A percentile compares a stretch with the other conserved stretches of the same genome.
Conservation (phyloP, 2,888 invertebrate genomes). For the Pteria penguin region DNA sequence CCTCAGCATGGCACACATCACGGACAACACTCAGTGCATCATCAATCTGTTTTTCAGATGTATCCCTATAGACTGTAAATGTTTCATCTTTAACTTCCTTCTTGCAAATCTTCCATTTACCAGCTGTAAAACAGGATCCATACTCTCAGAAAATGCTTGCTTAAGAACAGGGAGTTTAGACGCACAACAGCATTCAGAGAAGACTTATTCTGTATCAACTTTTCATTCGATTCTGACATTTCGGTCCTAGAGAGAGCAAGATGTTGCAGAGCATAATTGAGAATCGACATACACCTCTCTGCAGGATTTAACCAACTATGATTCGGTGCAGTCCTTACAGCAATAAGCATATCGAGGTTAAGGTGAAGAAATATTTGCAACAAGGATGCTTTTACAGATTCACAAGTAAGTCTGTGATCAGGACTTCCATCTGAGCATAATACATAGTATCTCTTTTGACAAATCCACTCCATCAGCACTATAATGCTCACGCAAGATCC, state of each 20-base stretch:
- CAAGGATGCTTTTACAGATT: constrained; percentile 33
- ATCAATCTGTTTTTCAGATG: too few species aligned
- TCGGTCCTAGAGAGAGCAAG: constrained; percentile 31
- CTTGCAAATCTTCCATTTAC: too few species aligned
- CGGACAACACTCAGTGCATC: too few species aligned
- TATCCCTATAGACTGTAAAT: too few species aligned
- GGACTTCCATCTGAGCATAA: constrained; percentile 47
- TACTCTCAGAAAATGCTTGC: too few species aligned
- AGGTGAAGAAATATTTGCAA: constrained; percentile 31
- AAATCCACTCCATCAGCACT: constrained; percentile 30
- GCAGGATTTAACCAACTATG: constrained; percentile 47
- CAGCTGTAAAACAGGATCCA: too few species aligned
- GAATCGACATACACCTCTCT: constrained; percentile 40
- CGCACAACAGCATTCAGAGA: constrained; percentile 26
- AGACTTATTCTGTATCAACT: constrained; percentile 19
- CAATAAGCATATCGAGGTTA: constrained; percentile 43
- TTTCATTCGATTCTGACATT: constrained; percentile 34
- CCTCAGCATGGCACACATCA: too few species aligned
- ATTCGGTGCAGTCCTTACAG: constrained; percentile 41
- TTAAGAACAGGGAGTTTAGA: too few species aligned
- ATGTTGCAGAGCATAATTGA: constrained; percentile 46
- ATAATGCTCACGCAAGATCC: constrained; percentile 28
- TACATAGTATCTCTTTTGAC: constrained; percentile 25
- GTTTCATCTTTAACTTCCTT: too few species aligned
- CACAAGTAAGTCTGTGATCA: constrained; percentile 40